These are phyloP conservation scores for Eospalax fontanierii DNA, from an alignment of 2,797 vertebrate species.

Conservation along the genomic window DNA sequence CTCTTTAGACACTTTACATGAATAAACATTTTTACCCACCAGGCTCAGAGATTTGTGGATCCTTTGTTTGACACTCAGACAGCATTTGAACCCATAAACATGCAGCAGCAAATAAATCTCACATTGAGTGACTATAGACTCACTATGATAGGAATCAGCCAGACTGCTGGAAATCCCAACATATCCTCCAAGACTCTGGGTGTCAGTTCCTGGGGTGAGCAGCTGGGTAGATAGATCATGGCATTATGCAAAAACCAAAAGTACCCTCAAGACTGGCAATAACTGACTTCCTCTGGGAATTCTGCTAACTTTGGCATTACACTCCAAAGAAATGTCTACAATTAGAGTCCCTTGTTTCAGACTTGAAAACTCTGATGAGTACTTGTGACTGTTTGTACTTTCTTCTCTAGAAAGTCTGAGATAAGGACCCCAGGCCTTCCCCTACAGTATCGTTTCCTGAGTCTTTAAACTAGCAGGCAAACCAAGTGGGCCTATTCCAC, in stretches of 20 bases:
- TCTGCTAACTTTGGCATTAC: constrained; percentile 28
- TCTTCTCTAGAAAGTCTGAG: background rate
- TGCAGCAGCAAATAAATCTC: constrained; percentile 24
- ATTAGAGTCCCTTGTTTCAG: constrained; percentile 11
- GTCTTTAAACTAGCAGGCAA: constrained; percentile 37
- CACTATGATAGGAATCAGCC: background rate
- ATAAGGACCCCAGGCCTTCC: background rate
- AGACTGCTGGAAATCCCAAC: background rate
- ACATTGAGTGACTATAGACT: background rate
- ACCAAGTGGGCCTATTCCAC: background rate
- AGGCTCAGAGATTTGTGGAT: constrained; percentile 45
- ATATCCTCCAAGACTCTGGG: background rate
- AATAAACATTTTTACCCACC: constrained; percentile 64
- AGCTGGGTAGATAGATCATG: background rate
- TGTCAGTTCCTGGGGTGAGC: background rate
- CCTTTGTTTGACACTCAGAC: background rate
- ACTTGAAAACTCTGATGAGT: background rate
- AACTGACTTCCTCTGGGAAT: constrained; percentile 1
- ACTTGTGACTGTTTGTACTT: background rate
- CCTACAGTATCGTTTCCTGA: background rate
- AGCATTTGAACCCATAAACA: background rate
- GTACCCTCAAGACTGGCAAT: background rate
- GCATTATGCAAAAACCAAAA: background rate
- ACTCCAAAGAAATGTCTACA: constrained; percentile 44
- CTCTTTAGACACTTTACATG: background rate